Conservation (phyloP, 1,140 invertebrate genomes). For the Bilobella aurantiaca region DNA sequence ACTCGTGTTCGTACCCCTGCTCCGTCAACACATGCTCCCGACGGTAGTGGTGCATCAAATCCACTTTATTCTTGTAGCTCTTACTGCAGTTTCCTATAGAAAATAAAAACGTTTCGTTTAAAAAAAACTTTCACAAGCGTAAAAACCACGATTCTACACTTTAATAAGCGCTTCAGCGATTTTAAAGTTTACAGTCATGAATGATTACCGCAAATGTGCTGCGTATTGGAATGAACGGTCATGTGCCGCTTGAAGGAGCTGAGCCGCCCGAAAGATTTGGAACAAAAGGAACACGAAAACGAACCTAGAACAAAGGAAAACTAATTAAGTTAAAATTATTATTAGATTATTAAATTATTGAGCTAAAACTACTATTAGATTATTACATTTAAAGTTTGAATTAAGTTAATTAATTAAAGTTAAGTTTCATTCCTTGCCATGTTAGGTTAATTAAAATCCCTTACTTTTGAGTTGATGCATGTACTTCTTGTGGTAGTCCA, state of each 20-base stretch:
- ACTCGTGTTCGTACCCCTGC: too few species aligned
- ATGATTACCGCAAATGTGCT: background rate
- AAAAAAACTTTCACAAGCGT: background rate
- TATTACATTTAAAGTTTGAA: too few species aligned
- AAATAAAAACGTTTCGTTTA: background rate
- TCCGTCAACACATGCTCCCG: background rate
- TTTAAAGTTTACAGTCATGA: background rate
- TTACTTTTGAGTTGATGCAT: background rate
- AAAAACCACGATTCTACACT: background rate
- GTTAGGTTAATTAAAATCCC: too few species aligned
- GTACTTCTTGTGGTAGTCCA: constrained; percentile 1
- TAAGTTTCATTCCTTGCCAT: too few species aligned
- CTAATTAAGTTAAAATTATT: too few species aligned
- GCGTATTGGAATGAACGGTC: background rate
- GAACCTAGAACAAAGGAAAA: background rate
- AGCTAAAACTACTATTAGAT: too few species aligned
- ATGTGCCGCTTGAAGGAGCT: background rate
- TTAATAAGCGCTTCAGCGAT: background rate
- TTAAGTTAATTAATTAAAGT: too few species aligned
- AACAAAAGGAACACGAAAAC: background rate
- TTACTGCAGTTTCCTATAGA: background rate
- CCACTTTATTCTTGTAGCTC: background rate
- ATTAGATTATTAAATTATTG: too few species aligned
- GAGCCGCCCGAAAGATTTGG: background rate
- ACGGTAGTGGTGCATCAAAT: background rate